A percentile compares a stretch with the other conserved stretches of the same genome.
Evolutionary conservation across 2,797 vertebrate species (phyloP).

Genomic region (Alcedo atthis): DNA sequence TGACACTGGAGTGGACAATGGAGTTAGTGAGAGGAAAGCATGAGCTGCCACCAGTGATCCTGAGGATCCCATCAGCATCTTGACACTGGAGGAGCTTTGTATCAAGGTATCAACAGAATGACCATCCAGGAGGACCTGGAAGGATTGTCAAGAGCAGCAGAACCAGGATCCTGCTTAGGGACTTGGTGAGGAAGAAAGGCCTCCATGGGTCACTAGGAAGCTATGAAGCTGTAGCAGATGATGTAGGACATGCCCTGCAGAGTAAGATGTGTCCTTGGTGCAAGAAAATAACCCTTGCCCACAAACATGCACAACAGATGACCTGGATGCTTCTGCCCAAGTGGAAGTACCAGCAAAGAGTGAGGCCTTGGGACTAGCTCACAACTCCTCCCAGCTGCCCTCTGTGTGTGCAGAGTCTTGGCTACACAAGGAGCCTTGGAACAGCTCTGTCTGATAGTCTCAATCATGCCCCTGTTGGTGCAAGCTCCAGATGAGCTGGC

Average conservation of each 20-base stretch:
- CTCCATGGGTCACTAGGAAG: background rate
- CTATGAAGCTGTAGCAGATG: background rate
- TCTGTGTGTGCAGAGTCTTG: background rate
- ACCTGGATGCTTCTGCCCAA: background rate
- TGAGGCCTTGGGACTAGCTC: background rate
- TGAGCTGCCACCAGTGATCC: background rate
- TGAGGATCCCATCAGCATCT: background rate
- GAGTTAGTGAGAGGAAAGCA: background rate
- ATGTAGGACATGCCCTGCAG: background rate
- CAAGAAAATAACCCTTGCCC: background rate
- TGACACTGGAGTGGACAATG: background rate
- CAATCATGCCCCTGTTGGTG: background rate
- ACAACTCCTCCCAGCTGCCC: fast-evolving
- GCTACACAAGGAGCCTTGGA: background rate
- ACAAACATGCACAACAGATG: background rate
- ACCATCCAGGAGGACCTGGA: background rate
- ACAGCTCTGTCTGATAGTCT: background rate
- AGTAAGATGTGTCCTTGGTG: background rate
- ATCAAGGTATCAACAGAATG: background rate
- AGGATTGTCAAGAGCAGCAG: background rate
- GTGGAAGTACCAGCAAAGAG: background rate
- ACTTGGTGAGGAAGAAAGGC: background rate
- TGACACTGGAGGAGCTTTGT: background rate
- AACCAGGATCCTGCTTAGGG: background rate
- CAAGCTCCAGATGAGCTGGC: background rate